Base-by-base conservation (phyloP, 2,797 vertebrate genomes). In the Bovichtus diacanthus region DNA sequence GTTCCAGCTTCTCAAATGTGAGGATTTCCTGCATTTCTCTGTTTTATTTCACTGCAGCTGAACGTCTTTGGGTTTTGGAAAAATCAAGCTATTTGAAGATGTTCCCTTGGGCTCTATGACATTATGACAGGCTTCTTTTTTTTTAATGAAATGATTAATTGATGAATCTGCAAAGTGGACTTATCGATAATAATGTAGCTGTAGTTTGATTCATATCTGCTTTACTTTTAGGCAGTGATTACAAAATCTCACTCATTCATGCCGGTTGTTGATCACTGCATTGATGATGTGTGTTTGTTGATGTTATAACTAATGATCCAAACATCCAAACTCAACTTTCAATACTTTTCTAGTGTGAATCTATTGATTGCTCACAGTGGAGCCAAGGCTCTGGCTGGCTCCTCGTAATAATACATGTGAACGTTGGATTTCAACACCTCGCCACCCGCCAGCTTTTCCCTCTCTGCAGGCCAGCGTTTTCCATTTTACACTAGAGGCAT, bases 401-500 rank as follows among this genome's bases (percentile, higher is more conserved):
- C 55, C 43, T 69, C 29, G 1, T 65, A 64, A 87, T 64, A 70
- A 71, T 62, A 76, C 62, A 50, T 18, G 44, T 50, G 55, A 80
- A 64, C 43, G 5, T 16, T 54, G 61, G 38, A 31, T 76, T 62
- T 76, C 31, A 75, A 55, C 65, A 60, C 55, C 49, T 79, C 41
- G 0, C 68, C 84, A 70, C 70, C 68, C 60, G 78, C 65, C 74
- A 60, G 74, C 56, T 70, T 60, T 63, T 36, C 56, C 46, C 25
- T 61, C 73, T 64, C 75, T 70, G 76, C 49, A 46, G 54, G 67
- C 76, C 79, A 58, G 31, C 23, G 0, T 59, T 82, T 84, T 69
- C 67, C 62, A 80, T 76, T 86, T 85, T 67, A 76, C 67, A 85
- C 70, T 67, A 21, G 23, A 82, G 36, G 56, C 46, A 71, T 80